Base-by-base conservation (phyloP, 1,140 invertebrate species). In the Euglossa dilemma region DNA sequence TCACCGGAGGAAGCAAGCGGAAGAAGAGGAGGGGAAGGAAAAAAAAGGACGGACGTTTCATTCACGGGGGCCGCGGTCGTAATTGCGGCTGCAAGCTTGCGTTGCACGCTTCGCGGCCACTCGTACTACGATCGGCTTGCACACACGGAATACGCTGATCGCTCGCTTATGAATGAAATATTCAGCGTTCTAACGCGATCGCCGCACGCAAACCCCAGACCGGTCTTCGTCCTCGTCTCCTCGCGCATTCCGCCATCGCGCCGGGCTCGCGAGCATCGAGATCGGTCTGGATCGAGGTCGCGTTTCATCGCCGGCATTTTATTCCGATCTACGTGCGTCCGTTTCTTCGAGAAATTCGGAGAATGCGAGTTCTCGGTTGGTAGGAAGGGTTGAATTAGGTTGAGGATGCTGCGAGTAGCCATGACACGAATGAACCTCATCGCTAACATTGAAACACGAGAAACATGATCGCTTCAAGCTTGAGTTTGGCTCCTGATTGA, bases 91-190 rank as follows among this genome's bases (percentile, higher is more conserved):
- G 86, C 87, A 87, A 85, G 50, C 54, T 56, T n/a, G 36, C 73
- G 63, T 74, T 67, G 85, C 57, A 63, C 25, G 70, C 50, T 71
- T 59, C 57, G 74, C 70, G 78, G 63, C 78, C 83, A 63, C 57
- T 69, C 70, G 45, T 80, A 80, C 67, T 79, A 81, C 80, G 84
- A 87, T 75, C 57, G 69, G 78, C 71, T 61, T 85, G 75, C 83
- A 73, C 89, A 85, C 85, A 85, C 83, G 85, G 87, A 91, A 92
- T 91, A 91, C 91, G 85, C 87, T 87, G 74, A 90, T 83, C 82
- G 86, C 81, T 88, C 73, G 67, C 86, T 93, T 93, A 93, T 93
- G 92, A 93, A 93, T 93, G 92, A 92, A 93, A 93, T 93, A 93
- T 93, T 93, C 91, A 90, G 50, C 84, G 81, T 72, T 88, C 89